These are phyloP conservation scores for Thinocorus orbignyianus DNA, from an alignment of 2,113 vertebrate species.

Conservation along the genomic window DNA sequence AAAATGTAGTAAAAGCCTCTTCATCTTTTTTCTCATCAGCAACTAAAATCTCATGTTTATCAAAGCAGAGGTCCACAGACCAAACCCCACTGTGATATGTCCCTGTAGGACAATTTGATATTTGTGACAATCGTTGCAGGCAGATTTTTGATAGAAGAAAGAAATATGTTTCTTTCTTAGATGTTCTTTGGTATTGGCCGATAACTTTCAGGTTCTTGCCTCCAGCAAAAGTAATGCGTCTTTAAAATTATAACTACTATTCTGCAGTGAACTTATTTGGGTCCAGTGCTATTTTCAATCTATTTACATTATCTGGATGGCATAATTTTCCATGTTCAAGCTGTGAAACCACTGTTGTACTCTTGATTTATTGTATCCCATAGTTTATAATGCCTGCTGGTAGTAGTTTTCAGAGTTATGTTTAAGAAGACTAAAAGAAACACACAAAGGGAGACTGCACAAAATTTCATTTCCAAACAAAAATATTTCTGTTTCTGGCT, in stretches of 20 bases:
- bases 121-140: neutral
- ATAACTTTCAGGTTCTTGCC: neutral
- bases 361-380: neutral
- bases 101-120: neutral
- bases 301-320: constrained; percentile 9
- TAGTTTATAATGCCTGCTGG: neutral
- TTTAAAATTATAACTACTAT: neutral
- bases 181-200: neutral
- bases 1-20: neutral
- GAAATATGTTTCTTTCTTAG: neutral
- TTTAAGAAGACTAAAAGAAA: neutral
- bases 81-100: neutral
- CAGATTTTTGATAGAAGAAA: neutral
- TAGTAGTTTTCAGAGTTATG: neutral
- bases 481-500: neutral
- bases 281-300: neutral
- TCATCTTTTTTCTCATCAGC: neutral
- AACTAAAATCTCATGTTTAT: neutral
- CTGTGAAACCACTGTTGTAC: neutral
- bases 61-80: neutral
- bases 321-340: constrained; percentile 16
- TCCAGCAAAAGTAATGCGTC: neutral
- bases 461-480: neutral
- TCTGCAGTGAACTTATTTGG: neutral
- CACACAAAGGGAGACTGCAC: neutral